Evolutionary conservation across 2,113 vertebrate genomes (phyloP).

Genomic region (Prunella fulvescens): DNA sequence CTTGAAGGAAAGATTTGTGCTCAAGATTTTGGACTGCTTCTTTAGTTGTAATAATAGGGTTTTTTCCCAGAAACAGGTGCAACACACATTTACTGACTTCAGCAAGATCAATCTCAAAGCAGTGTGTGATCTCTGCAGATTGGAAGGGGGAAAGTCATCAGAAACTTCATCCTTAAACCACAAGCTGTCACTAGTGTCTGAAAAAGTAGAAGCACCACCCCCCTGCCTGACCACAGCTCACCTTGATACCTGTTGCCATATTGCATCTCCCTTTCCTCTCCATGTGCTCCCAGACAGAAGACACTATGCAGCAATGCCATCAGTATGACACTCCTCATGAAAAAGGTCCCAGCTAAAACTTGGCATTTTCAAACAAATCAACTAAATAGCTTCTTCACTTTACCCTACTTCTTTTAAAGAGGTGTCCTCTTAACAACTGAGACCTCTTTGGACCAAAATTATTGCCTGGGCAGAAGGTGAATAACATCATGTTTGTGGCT

Average conservation of each 20-base stretch:
- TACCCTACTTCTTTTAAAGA: neutral
- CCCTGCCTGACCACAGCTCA: neutral
- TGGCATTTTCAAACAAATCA: neutral
- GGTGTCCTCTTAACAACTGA: neutral
- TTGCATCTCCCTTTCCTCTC: neutral
- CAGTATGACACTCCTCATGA: neutral
- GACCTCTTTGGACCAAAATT: neutral
- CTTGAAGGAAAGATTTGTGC: neutral
- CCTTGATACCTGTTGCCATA: neutral
- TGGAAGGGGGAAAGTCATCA: neutral
- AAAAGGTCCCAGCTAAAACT: neutral
- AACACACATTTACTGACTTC: neutral
- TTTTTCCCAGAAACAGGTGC: neutral
- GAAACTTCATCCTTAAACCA: neutral
- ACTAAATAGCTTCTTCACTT: neutral
- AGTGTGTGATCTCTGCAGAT: neutral
- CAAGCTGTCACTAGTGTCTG: neutral
- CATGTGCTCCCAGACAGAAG: neutral
- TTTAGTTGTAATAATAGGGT: neutral
- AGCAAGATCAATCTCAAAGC: neutral
- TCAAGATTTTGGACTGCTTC: neutral
- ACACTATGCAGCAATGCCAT: neutral
- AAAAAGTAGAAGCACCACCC: neutral
- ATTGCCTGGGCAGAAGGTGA: neutral
- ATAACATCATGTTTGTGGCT: neutral